These are phyloP conservation scores for Invenusta paracnida DNA, from an alignment of 2,888 invertebrate genomes.

Conservation along the genomic window DNA sequence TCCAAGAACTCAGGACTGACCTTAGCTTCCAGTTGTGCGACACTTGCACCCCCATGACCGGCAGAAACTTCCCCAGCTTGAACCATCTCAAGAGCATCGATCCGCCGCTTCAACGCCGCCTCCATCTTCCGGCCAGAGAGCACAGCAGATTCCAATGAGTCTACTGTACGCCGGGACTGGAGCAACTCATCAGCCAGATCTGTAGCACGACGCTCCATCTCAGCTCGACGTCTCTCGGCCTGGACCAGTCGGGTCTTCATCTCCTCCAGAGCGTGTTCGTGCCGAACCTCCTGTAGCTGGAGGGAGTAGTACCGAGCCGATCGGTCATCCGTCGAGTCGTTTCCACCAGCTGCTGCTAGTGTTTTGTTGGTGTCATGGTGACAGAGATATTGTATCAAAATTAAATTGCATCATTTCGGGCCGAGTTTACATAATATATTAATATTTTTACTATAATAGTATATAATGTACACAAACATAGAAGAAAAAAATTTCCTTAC, in stretches of 20 bases:
- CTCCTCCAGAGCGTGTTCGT: constrained; percentile 34
- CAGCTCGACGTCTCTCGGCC: constrained; percentile 9
- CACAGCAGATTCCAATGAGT: constrained; percentile 21
- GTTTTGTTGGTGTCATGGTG: too few relatives aligned
- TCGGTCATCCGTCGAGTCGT: background rate
- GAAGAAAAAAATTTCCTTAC: too few relatives aligned
- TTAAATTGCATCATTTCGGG: too few relatives aligned
- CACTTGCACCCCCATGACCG: background rate
- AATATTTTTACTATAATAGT: too few relatives aligned
- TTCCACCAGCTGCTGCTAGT: background rate
- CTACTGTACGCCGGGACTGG: background rate
- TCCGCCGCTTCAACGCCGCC: constrained; percentile 25
- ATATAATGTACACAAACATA: too few relatives aligned
- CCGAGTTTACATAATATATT: too few relatives aligned
- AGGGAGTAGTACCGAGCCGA: constrained; percentile 38
- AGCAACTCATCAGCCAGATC: constrained; percentile 30
- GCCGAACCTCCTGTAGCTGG: constrained; percentile 35
- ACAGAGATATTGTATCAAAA: too few relatives aligned
- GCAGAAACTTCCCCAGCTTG: background rate
- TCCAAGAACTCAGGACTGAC: too few relatives aligned
- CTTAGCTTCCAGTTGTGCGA: constrained; percentile 37
- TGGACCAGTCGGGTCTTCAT: constrained; percentile 25
- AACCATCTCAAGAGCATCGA: constrained; percentile 35
- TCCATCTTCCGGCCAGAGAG: constrained; percentile 37
- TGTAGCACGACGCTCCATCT: background rate